Evolutionary conservation across 2,888 invertebrate genomes (phyloP).

Genomic region (Myopa testacea): DNA sequence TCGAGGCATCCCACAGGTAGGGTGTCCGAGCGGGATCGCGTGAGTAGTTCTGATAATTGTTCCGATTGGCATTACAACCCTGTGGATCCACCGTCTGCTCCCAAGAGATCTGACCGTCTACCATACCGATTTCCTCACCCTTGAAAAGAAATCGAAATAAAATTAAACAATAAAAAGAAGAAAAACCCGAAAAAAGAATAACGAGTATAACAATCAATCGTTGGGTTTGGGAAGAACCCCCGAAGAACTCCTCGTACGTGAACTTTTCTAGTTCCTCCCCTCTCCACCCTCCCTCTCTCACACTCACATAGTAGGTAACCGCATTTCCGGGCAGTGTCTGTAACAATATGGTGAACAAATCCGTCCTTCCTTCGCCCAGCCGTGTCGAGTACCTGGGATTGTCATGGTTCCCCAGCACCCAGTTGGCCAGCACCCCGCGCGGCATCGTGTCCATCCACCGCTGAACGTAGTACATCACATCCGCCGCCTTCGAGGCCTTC

Average conservation of each 20-base stretch:
- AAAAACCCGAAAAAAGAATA: background rate
- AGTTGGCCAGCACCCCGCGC: constrained; percentile 73
- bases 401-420: constrained; percentile 86
- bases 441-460: constrained; percentile 75
- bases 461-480: constrained; percentile 72
- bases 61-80: constrained; percentile 70
- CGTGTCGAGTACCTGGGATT: constrained; percentile 72
- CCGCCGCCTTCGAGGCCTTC: constrained; percentile 69
- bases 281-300: background rate
- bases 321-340: constrained; percentile 84
- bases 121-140: constrained; percentile 66
- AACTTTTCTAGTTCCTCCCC: background rate
- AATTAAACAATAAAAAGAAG: background rate
- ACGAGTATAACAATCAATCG: constrained; percentile 69
- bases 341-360: constrained; percentile 82
- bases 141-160: constrained; percentile 59
- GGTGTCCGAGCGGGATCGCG: constrained; percentile 76
- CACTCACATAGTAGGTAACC: constrained; percentile 79
- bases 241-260: constrained; percentile 1
- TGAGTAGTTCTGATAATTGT: constrained; percentile 71
- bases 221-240: background rate
- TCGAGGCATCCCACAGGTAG: constrained; percentile 72
- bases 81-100: constrained; percentile 71
- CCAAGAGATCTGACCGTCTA: constrained; percentile 71
- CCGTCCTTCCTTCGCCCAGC: constrained; percentile 75